Base-by-base conservation (phyloP, 92 coral and sea anemone genomes). In the Porites divaricata region DNA sequence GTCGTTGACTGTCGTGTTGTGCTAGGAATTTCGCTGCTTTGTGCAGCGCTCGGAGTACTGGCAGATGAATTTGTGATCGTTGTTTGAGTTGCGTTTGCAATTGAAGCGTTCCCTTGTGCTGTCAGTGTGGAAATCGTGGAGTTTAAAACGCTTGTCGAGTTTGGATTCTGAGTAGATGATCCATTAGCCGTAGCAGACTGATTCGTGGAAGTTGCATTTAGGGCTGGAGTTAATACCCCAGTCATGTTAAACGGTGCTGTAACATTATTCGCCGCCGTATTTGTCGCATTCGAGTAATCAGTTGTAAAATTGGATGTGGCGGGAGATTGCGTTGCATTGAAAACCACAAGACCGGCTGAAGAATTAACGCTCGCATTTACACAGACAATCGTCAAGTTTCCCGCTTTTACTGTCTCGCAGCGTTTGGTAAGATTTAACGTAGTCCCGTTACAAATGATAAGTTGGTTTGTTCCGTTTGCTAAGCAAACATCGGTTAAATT, bases 401-500 rank as follows among this genome's bases (percentile, higher is more conserved):
- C 89, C 63, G 71, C 35, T 35, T 70, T 90, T n/a, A 66, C 35
- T 17, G 64, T 65, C 45, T 81, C 81, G 70, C 97, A 95, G 64
- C 83, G 82, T 65, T 86, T 63, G 20, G 98, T 93, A 41, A 94
- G 80, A 84, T 95, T 91, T 45, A 94, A 77, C 72, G 68, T 59
- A 21, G 92, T 88, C 10, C 95, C 91, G 79, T 90, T 91, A 65
- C 95, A 92, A 23, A 62, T 45, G 12, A 83, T 58, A 1, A 62
- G 65, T 24, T 67, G 19, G 79, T 65, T 74, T 19, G 96, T 83
- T 58, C 81, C n/a, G 50, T 90, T 89, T 8, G 70, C 69, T 19
- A 64, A 68, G 86, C 93, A 91, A 62, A 94, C 66, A 53, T 70
- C 83, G 8, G 98, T 92, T 77, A 92, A 85, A 79, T 94, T 92